These are phyloP conservation scores for Eutrigla gurnardus DNA, from an alignment of 2,797 vertebrate species.

Conservation along the genomic window DNA sequence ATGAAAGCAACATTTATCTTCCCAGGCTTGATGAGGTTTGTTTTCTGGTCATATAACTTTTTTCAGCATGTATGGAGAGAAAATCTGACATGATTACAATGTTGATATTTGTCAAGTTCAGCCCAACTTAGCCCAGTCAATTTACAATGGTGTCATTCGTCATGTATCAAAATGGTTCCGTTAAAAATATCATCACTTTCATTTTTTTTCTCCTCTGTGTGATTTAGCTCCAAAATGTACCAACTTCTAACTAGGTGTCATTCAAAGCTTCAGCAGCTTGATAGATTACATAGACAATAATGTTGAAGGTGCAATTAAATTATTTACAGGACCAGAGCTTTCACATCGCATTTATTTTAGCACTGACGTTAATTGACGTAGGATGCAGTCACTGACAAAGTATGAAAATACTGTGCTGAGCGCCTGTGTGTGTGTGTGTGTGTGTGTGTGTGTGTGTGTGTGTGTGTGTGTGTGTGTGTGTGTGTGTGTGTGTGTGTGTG, in stretches of 20 bases:
- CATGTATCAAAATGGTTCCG: slow-evolving; percentile 30
- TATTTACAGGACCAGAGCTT: slow-evolving; percentile 27
- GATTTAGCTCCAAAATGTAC: slow-evolving; percentile 6
- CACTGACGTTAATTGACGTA: slow-evolving; percentile 32
- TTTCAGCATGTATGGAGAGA: slow-evolving; percentile 18
- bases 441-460: slow-evolving; percentile 10
- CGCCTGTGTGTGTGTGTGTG: neutral
- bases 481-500: neutral
- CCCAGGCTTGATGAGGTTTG: slow-evolving; percentile 8
- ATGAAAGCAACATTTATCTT: neutral
- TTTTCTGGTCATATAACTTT: slow-evolving; percentile 8
- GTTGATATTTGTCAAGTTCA: slow-evolving; percentile 57
- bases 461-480: neutral
- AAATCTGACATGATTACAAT: slow-evolving; percentile 49
- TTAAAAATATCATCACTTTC: slow-evolving; percentile 22
- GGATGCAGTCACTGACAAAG: slow-evolving; percentile 22
- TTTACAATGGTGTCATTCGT: slow-evolving; percentile 50
- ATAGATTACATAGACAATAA: slow-evolving; percentile 20
- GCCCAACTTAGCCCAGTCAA: slow-evolving; percentile 55
- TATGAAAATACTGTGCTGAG: slow-evolving; percentile 11
- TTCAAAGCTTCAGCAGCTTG: slow-evolving; percentile 14
- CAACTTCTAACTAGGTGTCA: neutral
- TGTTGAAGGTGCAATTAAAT: slow-evolving; percentile 37
- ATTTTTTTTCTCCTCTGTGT: neutral
- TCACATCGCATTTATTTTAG: slow-evolving; percentile 32